Base-by-base conservation (phyloP, 2,888 invertebrate species). In the Bedellia somnulentella region DNA sequence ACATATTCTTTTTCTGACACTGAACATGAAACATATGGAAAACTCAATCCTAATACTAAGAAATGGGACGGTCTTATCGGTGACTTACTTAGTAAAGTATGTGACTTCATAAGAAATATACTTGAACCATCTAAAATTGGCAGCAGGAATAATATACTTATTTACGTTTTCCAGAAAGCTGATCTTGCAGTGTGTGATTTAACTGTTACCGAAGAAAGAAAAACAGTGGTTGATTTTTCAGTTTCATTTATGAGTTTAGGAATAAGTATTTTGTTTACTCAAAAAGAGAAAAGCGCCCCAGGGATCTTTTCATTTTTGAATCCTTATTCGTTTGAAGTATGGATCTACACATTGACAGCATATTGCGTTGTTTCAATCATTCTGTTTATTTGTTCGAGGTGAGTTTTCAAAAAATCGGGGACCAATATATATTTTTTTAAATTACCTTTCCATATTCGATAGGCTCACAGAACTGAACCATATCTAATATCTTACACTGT, bases 211-310 rank as follows among this genome's bases (percentile, higher is more conserved):
- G 92, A 91, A 56, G 85, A 89, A 28, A 79, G 98, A 28, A 87
- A 95, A 41, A 83, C 83, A 46, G 88, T 87, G 4, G 90, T 93
- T 1, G 94, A 95, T 58, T 96, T 96, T 54, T 93, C 94, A 1
- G 93, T 93, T 59, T 98, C 98, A 0, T 97, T 97, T 58, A 96
- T 99, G 93, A 89, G 91, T 41, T 66, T 97, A 30, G 93, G 91
- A 35, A 93, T 94, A 37, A 90, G 93, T 46, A 93, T 96, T 48
- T 59, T 94, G 30, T 92, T 83, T 63, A 86, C 86, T 34, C 87
- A 88, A 46, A 88, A 92, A 11, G 80, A 80, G 33, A 85, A 85
- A 47, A 80, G 84, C 24, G 79, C 84, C 3, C 90, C 93, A 12
- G 84, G 86, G 47, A 75, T 90, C 38, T 91, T 94, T 59, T 89